Evolutionary conservation across 2,797 vertebrate species (phyloP).

Genomic region (Enteromius treurensis): DNA sequence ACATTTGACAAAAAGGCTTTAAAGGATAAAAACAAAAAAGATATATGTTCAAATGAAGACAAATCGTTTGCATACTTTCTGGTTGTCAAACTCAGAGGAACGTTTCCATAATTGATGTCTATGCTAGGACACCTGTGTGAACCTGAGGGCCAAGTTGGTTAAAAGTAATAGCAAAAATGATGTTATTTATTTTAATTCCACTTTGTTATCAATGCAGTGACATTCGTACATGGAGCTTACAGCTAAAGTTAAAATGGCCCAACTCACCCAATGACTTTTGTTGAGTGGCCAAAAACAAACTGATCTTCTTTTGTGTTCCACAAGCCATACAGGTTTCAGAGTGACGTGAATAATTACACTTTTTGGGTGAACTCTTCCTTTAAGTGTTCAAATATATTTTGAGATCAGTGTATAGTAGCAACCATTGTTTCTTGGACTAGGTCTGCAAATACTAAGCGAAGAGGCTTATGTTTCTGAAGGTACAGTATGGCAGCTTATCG

Average conservation of each 20-base stretch:
- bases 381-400: background rate
- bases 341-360: background rate
- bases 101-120: background rate
- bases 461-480: slow-evolving; percentile 11
- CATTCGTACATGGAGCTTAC: background rate
- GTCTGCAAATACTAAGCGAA: background rate
- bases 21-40: slow-evolving; percentile 22
- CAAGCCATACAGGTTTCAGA: background rate
- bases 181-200: background rate
- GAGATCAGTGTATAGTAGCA: background rate
- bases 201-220: background rate
- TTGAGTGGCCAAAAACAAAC: background rate
- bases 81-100: background rate
- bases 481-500: background rate
- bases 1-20: slow-evolving; percentile 23
- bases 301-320: background rate
- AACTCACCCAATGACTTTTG: background rate
- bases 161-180: background rate
- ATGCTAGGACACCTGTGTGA: slow-evolving; percentile 6
- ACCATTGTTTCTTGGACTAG: background rate
- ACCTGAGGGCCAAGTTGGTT: background rate
- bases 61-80: background rate
- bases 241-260: background rate
- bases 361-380: background rate
- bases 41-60: background rate